These are phyloP conservation scores for Oxyscelio sp. DNA, from an alignment of 2,888 invertebrate species.

Conservation along the genomic window DNA sequence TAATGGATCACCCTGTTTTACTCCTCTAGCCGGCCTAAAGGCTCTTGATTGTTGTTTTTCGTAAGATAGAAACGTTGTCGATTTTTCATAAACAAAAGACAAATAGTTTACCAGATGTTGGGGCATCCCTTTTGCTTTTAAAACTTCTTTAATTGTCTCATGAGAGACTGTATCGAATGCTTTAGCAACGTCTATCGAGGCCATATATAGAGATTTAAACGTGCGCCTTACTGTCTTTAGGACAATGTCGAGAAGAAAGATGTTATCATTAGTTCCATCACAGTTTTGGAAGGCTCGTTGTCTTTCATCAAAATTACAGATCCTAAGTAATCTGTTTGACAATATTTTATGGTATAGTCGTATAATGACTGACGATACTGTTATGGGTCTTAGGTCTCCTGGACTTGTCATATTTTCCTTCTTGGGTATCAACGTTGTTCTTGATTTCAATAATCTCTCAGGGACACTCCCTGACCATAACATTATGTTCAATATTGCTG, in stretches of 20 bases:
- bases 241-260: constrained; percentile 50
- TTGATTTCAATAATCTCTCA: constrained; percentile 20
- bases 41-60: neutral
- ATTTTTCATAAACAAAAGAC: neutral
- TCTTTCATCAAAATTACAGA: constrained; percentile 45
- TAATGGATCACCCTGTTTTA: too few relatives aligned
- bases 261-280: constrained; percentile 73
- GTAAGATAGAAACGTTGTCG: neutral
- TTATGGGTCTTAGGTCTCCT: constrained; percentile 36
- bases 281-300: constrained; percentile 70
- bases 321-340: neutral
- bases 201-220: constrained; percentile 38
- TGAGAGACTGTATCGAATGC: constrained; percentile 69
- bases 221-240: neutral
- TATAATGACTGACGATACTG: constrained; percentile 11
- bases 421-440: constrained; percentile 57
- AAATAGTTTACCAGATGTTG: neutral
- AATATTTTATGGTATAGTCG: constrained; percentile 24
- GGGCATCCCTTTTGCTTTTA: neutral
- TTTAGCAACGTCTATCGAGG: constrained; percentile 73
- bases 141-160: neutral
- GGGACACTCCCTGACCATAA: constrained; percentile 65
- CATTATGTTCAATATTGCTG: neutral
- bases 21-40: constrained; percentile 15
- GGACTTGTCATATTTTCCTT: neutral